Percentiles rank a stretch among this genome's conserved stretches.
Conservation (phyloP, 1,140 invertebrate species). For the Fopius arisanus region DNA sequence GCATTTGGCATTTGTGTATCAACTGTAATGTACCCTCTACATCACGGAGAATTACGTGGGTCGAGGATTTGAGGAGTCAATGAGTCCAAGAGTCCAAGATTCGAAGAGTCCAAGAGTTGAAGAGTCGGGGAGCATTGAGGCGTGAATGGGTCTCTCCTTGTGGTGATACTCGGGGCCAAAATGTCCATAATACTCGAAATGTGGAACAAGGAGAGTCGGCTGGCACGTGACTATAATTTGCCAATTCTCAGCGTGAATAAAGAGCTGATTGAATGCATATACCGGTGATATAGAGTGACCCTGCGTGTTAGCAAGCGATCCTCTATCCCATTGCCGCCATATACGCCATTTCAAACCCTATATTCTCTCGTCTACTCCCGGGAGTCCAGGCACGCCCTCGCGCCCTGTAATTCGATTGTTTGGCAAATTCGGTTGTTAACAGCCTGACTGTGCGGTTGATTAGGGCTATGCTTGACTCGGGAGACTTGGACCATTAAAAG, state of each 20-base stretch:
- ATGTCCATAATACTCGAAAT: slow-evolving; percentile 6
- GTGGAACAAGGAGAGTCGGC: slow-evolving; percentile 7
- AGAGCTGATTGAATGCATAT: slow-evolving; percentile 50
- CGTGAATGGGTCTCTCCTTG: slow-evolving; percentile 24
- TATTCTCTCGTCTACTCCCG: slow-evolving; percentile 10
- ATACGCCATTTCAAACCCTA: slow-evolving; percentile 9
- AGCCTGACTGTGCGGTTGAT: slow-evolving; percentile 45
- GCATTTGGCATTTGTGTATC: slow-evolving; percentile 15
- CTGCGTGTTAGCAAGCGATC: slow-evolving; percentile 37
- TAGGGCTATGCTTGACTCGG: slow-evolving; percentile 42
- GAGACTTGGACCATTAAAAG: slow-evolving; percentile 9
- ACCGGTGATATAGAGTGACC: slow-evolving; percentile 16
- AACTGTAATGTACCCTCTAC: not conserved
- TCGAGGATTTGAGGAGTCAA: too few relatives aligned
- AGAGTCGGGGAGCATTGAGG: slow-evolving; percentile 21
- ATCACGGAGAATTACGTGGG: not conserved
- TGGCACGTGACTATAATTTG: slow-evolving; percentile 52
- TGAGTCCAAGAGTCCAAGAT: too few relatives aligned
- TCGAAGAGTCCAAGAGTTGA: too few relatives aligned
- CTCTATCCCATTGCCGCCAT: slow-evolving; percentile 6
- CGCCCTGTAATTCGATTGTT: slow-evolving; percentile 51
- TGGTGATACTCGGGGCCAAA: slow-evolving; percentile 18
- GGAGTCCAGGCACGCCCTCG: slow-evolving; percentile 37
- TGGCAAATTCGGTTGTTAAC: slow-evolving; percentile 52
- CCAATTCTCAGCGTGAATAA: slow-evolving; percentile 52